phyloP scores from a whole-genome alignment of 2,113 vertebrate species.

The Pluvianellus socialis region DNA sequence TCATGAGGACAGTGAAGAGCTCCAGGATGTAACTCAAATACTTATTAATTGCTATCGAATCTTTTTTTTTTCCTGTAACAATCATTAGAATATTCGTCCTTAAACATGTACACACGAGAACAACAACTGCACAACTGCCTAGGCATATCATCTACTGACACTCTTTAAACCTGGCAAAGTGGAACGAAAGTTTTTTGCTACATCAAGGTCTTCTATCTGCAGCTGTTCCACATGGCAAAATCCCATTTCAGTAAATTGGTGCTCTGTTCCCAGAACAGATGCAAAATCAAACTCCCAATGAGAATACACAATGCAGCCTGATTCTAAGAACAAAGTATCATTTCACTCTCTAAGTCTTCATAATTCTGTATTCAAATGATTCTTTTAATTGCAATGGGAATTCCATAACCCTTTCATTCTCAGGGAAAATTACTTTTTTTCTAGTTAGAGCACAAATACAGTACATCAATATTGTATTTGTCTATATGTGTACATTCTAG shows the following conservation, averaged over 20 bases:
- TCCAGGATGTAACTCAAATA: not conserved
- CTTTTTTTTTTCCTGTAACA: not conserved
- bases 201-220: not conserved
- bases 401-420: not conserved
- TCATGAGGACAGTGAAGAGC: not conserved
- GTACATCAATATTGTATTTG: not conserved
- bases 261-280: slow-evolving; percentile 28
- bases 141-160: not conserved
- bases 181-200: not conserved
- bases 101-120: not conserved
- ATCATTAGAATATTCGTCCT: not conserved
- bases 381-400: slow-evolving; percentile 5
- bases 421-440: not conserved
- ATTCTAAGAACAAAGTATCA: slow-evolving; percentile 27
- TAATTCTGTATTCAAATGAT: not conserved
- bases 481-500: not conserved
- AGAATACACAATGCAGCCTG: slow-evolving; percentile 24
- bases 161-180: not conserved
- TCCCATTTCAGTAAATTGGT: slow-evolving; percentile 17
- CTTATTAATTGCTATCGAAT: not conserved
- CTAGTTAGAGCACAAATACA: not conserved
- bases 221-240: slow-evolving; percentile 40
- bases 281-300: slow-evolving; percentile 24
- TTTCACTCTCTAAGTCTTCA: not conserved
- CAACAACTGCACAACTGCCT: not conserved